Evolutionary conservation across 2,888 invertebrate species (phyloP).

Genomic region (Cosmia trapezina): DNA sequence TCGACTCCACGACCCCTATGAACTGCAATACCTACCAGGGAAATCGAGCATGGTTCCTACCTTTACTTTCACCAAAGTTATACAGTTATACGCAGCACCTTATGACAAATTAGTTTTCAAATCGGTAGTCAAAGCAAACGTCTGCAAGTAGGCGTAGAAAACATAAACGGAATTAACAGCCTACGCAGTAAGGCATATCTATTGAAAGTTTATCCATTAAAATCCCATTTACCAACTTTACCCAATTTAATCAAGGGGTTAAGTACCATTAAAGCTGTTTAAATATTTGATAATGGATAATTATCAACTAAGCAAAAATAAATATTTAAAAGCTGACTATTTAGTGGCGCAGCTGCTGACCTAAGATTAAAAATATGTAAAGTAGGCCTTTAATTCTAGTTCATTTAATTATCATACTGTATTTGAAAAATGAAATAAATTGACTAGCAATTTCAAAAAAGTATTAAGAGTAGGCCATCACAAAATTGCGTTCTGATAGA

Average conservation of each 20-base stretch:
- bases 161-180: slow-evolving; percentile 49
- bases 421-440: neutral
- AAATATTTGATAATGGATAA: slow-evolving; percentile 69
- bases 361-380: slow-evolving; percentile 8
- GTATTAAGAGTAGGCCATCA: too few relatives aligned
- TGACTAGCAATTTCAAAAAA: neutral
- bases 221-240: slow-evolving; percentile 71
- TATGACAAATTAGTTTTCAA: slow-evolving; percentile 18
- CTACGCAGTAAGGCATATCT: slow-evolving; percentile 58
- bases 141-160: slow-evolving; percentile 45
- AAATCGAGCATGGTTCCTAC: neutral
- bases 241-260: slow-evolving; percentile 67
- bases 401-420: neutral
- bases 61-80: slow-evolving; percentile 17
- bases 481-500: too few relatives aligned
- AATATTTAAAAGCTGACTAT: slow-evolving; percentile 31
- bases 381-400: neutral
- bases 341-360: neutral
- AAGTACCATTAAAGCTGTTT: slow-evolving; percentile 66
- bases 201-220: slow-evolving; percentile 72
- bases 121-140: slow-evolving; percentile 9
- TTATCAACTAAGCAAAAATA: slow-evolving; percentile 62
- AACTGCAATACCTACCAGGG: neutral
- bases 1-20: neutral
- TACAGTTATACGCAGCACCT: slow-evolving; percentile 3